These are phyloP conservation scores for Lasioglossum calceatum DNA, from an alignment of 2,888 invertebrate genomes.

Conservation along the genomic window DNA sequence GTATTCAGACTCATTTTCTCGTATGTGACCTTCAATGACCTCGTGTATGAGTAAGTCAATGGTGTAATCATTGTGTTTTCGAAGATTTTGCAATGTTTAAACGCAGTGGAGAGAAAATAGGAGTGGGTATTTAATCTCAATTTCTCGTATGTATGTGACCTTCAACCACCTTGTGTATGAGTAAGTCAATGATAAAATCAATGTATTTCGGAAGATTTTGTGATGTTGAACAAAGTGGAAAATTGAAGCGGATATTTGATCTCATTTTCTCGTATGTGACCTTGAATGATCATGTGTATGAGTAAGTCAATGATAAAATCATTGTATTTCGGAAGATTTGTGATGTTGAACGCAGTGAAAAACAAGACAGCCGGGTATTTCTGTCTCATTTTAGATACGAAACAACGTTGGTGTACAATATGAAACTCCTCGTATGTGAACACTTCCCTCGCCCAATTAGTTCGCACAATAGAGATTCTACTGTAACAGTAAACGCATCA, in stretches of 20 bases:
- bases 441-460: too few species aligned
- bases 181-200: neutral
- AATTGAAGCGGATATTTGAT: neutral
- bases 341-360: neutral
- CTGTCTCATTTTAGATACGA: neutral
- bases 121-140: rapidly evolving
- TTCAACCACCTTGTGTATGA: neutral
- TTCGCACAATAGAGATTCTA: neutral
- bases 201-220: neutral
- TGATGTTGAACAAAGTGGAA: neutral
- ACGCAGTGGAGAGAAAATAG: too few species aligned
- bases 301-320: too few species aligned
- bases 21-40: too few species aligned
- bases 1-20: too few species aligned
- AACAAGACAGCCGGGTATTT: neutral
- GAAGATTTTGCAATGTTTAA: neutral
- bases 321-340: too few species aligned
- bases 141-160: too few species aligned
- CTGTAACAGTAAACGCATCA: neutral
- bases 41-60: neutral
- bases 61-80: neutral
- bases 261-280: too few species aligned
- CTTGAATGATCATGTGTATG: too few species aligned
- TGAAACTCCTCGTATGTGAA: neutral
- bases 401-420: neutral